Conservation (phyloP, 2,797 vertebrate genomes). For the Neosilurus hyrtlii region DNA sequence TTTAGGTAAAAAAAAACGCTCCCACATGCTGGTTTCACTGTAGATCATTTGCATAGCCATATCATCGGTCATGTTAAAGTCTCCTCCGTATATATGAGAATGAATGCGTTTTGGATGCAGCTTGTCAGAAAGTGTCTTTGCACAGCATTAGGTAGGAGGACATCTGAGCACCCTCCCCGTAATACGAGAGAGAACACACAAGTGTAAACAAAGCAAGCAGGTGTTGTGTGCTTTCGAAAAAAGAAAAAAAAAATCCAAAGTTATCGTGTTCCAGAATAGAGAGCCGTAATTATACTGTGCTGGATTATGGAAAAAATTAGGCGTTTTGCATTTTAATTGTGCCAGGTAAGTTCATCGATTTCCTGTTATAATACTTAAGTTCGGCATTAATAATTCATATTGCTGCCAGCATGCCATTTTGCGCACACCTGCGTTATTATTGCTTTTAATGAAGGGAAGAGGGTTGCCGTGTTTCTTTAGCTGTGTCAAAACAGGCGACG, state of each 20-base stretch:
- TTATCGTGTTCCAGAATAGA: constrained; percentile 80
- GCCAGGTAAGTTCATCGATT: constrained; percentile 83
- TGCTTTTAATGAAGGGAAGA: constrained; percentile 73
- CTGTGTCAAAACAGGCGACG: constrained; percentile 63
- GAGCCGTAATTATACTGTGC: constrained; percentile 79
- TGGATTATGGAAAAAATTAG: constrained; percentile 72
- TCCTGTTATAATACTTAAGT: constrained; percentile 83
- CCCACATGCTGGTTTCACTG: constrained; percentile 40
- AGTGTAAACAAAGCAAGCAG: constrained; percentile 77
- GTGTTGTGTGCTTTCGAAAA: constrained; percentile 77
- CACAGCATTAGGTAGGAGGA: constrained; percentile 60
- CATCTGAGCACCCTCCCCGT: constrained; percentile 65
- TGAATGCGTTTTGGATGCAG: constrained; percentile 46
- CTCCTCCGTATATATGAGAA: constrained; percentile 43
- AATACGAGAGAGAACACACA: constrained; percentile 62
- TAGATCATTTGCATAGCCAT: constrained; percentile 28
- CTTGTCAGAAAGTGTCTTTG: constrained; percentile 47
- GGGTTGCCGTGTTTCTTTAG: constrained; percentile 49
- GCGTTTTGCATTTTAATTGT: constrained; percentile 81
- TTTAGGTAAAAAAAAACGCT: constrained; percentile 34
- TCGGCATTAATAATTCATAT: constrained; percentile 85
- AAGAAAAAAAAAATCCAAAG: constrained; percentile 64
- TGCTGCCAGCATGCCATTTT: constrained; percentile 73
- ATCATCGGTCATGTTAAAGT: constrained; percentile 44
- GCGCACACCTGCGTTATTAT: constrained; percentile 78